phyloP scores from a whole-genome alignment of 2,113 vertebrate genomes.

The Lophochroa leadbeateri region DNA sequence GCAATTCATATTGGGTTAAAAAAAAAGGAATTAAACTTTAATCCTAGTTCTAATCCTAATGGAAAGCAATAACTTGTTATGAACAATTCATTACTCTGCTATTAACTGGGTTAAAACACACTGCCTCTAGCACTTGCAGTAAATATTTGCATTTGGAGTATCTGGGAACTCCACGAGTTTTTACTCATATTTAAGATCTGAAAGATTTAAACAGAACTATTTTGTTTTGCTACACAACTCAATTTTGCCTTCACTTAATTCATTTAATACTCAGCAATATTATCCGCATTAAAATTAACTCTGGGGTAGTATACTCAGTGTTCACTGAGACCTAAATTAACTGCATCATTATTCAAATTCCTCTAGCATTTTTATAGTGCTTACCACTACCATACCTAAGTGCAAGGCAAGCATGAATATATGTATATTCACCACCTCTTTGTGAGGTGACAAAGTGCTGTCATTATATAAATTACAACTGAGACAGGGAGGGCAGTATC shows the following conservation, averaged over 20 bases:
- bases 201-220: neutral
- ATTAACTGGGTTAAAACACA: neutral
- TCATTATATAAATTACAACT: neutral
- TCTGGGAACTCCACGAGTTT: neutral
- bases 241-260: neutral
- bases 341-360: neutral
- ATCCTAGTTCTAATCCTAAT: neutral
- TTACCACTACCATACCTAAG: neutral
- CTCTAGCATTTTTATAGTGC: neutral
- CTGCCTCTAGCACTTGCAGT: neutral
- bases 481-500: neutral
- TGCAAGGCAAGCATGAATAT: neutral
- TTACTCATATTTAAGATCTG: neutral
- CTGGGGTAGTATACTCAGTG: neutral
- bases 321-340: neutral
- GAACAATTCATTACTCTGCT: neutral
- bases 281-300: neutral
- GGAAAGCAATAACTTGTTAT: neutral
- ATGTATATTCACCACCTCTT: neutral
- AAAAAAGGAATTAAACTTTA: neutral
- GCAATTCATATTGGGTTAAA: neutral
- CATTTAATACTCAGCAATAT: neutral
- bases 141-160: neutral
- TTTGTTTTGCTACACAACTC: neutral
- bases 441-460: neutral